Evolutionary conservation across 2,888 invertebrate species (phyloP).

Genomic region (Empis livida): DNA sequence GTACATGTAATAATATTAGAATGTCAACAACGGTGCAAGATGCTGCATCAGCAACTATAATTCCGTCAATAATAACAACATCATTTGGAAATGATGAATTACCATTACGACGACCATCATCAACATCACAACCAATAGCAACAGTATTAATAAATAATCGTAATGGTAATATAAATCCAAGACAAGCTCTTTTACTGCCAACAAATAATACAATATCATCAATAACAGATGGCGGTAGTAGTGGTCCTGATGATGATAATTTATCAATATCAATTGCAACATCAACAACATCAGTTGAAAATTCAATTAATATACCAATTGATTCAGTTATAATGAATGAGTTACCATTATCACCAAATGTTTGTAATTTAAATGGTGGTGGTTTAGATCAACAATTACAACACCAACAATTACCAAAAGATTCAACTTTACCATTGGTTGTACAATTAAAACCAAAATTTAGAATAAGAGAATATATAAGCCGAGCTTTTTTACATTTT

Average conservation of each 20-base stretch:
- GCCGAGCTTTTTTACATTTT: constrained; percentile 21
- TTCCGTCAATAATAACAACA: neutral
- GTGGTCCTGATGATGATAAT: constrained; percentile 16
- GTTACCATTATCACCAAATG: constrained; percentile 3
- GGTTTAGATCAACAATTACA: constrained; percentile 10
- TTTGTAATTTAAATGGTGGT: neutral
- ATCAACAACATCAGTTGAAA: constrained; percentile 30
- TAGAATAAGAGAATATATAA: constrained; percentile 23
- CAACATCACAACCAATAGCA: neutral
- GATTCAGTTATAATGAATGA: neutral
- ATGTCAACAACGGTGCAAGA: neutral
- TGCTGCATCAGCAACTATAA: constrained; percentile 1
- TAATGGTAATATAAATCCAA: too few species aligned
- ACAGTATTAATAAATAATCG: neutral
- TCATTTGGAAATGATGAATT: constrained; percentile 9
- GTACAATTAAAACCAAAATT: constrained; percentile 23
- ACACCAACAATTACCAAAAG: constrained; percentile 12
- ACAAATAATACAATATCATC: constrained; percentile 8
- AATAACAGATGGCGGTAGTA: constrained; percentile 3
- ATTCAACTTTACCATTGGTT: constrained; percentile 14
- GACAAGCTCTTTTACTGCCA: neutral
- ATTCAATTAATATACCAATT: constrained; percentile 13
- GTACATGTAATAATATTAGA: neutral
- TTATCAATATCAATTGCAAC: constrained; percentile 27
- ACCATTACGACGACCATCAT: neutral